Evolutionary conservation across 1,140 invertebrate genomes (phyloP).

Genomic region (Brachystomella parvula): DNA sequence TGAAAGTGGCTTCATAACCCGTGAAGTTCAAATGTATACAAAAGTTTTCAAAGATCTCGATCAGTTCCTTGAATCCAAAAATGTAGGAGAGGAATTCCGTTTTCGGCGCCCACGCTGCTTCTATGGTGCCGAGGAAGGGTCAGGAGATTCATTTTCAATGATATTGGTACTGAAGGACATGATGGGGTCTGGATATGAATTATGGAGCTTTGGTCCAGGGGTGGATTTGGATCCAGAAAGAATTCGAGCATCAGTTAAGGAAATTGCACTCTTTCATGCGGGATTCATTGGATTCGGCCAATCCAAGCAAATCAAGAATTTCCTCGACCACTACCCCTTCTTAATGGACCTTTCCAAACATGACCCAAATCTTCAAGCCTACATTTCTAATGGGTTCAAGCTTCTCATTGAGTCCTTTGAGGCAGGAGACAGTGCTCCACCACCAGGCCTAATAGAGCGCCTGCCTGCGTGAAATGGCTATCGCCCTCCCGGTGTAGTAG

Average conservation of each 20-base stretch:
- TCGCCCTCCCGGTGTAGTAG: not conserved
- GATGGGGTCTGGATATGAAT: not conserved
- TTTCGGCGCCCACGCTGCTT: constrained; percentile 16
- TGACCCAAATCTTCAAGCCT: constrained; percentile 7
- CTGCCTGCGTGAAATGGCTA: not conserved
- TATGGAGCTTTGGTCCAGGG: constrained; percentile 5
- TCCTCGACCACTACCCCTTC: constrained; percentile 4
- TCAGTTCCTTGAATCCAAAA: not conserved
- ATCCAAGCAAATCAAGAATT: not conserved
- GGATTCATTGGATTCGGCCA: not conserved
- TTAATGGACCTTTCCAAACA: not conserved
- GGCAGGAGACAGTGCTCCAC: not conserved
- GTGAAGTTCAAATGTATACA: constrained; percentile 24
- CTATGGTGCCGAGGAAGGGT: constrained; percentile 16
- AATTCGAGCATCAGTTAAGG: not conserved
- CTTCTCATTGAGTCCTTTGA: not conserved
- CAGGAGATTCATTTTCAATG: constrained; percentile 6
- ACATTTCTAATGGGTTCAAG: constrained; percentile 12
- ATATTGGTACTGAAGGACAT: constrained; percentile 20
- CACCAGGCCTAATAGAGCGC: not conserved
- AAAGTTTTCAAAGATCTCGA: constrained; percentile 11
- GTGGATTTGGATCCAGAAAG: constrained; percentile 5
- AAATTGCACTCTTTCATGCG: constrained; percentile 18
- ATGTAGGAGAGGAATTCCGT: not conserved
- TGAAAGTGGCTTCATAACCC: not conserved